Base-by-base conservation (phyloP, 2,888 invertebrate species). In the Mythimna pallens region DNA sequence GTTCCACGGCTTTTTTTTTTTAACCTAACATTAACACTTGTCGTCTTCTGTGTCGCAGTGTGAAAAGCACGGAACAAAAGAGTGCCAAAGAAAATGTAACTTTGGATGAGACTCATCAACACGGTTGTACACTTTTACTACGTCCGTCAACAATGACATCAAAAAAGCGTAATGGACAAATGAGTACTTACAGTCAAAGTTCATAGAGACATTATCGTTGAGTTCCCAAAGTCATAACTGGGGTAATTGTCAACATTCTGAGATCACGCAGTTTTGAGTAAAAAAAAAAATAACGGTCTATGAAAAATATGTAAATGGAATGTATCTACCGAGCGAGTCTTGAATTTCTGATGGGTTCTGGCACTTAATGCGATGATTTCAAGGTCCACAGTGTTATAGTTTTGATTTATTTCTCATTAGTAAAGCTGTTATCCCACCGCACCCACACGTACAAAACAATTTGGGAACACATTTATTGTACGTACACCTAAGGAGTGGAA, bases 211-310 rank as follows among this genome's bases (percentile, higher is more conserved):
- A 81, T 81, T 80, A 81, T 52, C n/a, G 34, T 58, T 40, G n/a
- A 59, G 58, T 77, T 80, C 68, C 67, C 81, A 76, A 78, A 75
- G 30, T 55, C 34, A 14, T 58, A 80, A 65, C 58, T 66, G n/a
- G 82, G 82, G 78, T 72, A 72, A 80, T 76, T 68, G 77, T 47
- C 36, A 20, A 47, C 50, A 64, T 63, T 77, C 63, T 43, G 43
- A 65, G 20, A n/a, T 8, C 58, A 62, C 47, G 55, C 43, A 25
- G 25, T 40, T 70, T 34, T 52, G 20, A 10, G 65, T 55, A 55
- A 34, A 36, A 34, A 34, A 36, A 34, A 3, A 22, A 34, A 6
- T 1, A 36, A 52, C 22, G 10, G 36, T 8, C 25, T 40, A 25
- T 40, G 36, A 4, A 61, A 22, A 61, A 40, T 40, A 61, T 61